phyloP scores from a whole-genome alignment of 1,140 invertebrate species.

The Drosophila punjabiensis region DNA sequence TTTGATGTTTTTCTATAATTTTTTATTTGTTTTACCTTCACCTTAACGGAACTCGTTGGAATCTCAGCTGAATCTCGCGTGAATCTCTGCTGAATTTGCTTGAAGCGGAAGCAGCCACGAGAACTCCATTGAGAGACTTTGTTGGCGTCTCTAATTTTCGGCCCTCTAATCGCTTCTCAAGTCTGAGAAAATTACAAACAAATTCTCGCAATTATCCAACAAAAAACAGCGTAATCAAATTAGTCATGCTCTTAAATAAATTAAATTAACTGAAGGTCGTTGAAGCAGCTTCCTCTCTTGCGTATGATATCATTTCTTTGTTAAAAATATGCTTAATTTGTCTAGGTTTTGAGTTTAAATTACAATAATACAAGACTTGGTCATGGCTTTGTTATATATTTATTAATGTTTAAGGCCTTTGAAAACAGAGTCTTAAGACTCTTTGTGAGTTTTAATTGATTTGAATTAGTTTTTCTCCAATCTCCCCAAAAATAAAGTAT shows the following conservation, averaged over 20 bases:
- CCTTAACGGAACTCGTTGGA: not conserved
- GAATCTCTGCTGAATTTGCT: not conserved
- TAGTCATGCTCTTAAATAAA: constrained; percentile 27
- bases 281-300: constrained; percentile 1
- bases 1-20: not conserved
- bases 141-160: constrained; percentile 24
- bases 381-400: not conserved
- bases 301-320: constrained; percentile 30
- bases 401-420: not conserved
- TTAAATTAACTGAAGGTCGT: constrained; percentile 24
- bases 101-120: constrained; percentile 16
- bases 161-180: constrained; percentile 25
- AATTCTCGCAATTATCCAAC: constrained; percentile 43
- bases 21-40: constrained; percentile 42
- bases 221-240: constrained; percentile 38
- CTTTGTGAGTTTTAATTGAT: not conserved
- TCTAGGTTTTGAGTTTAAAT: not conserved
- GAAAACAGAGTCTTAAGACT: not conserved
- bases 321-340: constrained; percentile 5
- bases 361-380: constrained; percentile 1
- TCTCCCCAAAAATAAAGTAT: not conserved
- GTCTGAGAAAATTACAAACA: constrained; percentile 44
- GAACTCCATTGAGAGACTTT: not conserved
- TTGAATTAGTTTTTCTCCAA: not conserved
- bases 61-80: not conserved